Percentiles rank a stretch among this genome's conserved stretches.
Conservation (phyloP, 2,113 vertebrate species). For the Mastomys natalensis region DNA sequence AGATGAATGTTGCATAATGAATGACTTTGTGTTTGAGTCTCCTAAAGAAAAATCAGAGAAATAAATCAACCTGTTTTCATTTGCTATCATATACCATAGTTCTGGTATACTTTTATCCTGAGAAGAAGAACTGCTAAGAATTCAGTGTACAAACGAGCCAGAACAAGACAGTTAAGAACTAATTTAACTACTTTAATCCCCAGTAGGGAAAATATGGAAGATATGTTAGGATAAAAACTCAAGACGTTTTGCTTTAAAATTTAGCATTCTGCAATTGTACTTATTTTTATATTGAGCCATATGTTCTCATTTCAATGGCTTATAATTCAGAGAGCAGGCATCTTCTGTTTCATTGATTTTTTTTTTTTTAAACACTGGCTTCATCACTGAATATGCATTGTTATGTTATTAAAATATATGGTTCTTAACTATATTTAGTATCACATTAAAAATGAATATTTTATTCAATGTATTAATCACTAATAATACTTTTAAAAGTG, state of each 20-base stretch:
- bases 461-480: background rate
- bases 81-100: background rate
- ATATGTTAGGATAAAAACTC: rapidly evolving
- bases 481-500: background rate
- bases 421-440: background rate
- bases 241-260: background rate
- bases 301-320: background rate
- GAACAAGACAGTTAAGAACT: background rate
- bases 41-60: background rate
- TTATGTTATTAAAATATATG: background rate
- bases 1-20: conserved; percentile 10
- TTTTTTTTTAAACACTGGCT: background rate
- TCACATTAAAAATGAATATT: background rate
- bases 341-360: background rate
- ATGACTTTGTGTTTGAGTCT: background rate
- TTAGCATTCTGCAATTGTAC: background rate
- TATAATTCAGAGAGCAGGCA: background rate
- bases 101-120: background rate
- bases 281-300: background rate
- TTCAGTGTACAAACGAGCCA: background rate
- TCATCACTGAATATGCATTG: background rate
- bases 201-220: background rate
- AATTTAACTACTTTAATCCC: background rate
- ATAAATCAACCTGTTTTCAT: background rate
- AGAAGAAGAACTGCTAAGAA: background rate